phyloP scores from a whole-genome alignment of 2,113 vertebrate species.

The Campylorhamphus procurvoides region DNA sequence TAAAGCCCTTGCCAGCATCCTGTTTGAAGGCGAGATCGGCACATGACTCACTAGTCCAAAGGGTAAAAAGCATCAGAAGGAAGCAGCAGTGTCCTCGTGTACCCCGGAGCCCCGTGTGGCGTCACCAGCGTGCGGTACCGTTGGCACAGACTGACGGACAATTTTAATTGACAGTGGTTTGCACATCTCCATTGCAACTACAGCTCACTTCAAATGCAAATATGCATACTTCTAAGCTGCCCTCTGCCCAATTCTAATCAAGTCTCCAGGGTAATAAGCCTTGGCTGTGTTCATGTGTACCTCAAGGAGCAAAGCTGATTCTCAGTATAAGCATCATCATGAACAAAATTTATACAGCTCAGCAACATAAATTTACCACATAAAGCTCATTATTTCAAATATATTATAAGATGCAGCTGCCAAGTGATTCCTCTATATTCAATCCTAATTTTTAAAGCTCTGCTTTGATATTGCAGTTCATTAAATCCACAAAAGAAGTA shows the following conservation, averaged over 20 bases:
- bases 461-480: background rate
- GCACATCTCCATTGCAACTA: background rate
- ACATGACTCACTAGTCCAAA: background rate
- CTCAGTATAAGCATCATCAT: background rate
- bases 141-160: accelerated
- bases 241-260: background rate
- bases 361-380: background rate
- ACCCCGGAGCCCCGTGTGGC: background rate
- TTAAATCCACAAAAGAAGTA: background rate
- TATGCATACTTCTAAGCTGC: background rate
- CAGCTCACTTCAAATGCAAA: background rate
- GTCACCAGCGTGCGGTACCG: accelerated
- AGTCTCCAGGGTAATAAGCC: background rate
- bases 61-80: background rate
- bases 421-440: background rate
- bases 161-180: background rate
- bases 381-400: background rate
- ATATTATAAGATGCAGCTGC: background rate
- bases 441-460: background rate
- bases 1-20: background rate
- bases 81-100: background rate
- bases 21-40: background rate
- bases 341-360: background rate
- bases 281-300: background rate
- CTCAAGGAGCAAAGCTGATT: background rate